A percentile compares a stretch with the other conserved stretches of the same genome.
Evolutionary conservation across 64 coral and sea anemone genomes (phyloP).

Genomic region (Montipora foliosa): DNA sequence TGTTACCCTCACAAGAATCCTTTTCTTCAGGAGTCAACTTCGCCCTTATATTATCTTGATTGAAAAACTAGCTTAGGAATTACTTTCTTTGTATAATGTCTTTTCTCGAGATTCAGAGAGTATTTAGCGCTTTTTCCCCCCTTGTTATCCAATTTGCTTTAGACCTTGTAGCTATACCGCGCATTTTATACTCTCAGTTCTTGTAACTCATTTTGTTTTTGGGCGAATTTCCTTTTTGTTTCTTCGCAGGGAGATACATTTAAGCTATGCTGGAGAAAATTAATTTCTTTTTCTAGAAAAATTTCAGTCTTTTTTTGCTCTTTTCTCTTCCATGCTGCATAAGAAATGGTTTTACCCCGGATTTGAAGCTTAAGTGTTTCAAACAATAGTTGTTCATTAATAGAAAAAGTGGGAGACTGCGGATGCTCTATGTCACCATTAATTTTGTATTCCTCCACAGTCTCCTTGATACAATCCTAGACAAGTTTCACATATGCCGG

Average conservation of each 20-base stretch:
- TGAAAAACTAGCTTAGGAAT: not conserved
- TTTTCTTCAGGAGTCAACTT: conserved; percentile 1
- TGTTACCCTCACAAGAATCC: conserved; percentile 15
- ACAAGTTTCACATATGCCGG: not conserved
- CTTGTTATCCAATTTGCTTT: not conserved
- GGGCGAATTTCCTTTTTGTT: no score
- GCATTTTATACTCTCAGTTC: no score
- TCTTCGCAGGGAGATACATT: no score
- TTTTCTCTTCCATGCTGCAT: not conserved
- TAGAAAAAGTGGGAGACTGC: not conserved
- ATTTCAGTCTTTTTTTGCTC: not conserved
- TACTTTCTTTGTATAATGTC: not conserved
- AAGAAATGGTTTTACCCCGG: not conserved
- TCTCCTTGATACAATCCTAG: not conserved
- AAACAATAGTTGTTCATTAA: no score
- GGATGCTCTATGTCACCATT: not conserved
- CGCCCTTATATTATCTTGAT: not conserved
- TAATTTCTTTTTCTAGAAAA: not conserved
- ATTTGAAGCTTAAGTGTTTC: no score
- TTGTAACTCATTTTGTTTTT: no score
- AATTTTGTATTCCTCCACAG: no score
- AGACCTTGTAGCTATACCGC: no score
- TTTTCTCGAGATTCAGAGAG: conserved; percentile 8
- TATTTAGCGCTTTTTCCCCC: conserved; percentile 17
- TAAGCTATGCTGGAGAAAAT: no score